A percentile compares a stretch with the other conserved stretches of the same genome.
These are phyloP conservation scores for Tethea ocularis DNA, from an alignment of 2,888 invertebrate species.

Conservation along the genomic window DNA sequence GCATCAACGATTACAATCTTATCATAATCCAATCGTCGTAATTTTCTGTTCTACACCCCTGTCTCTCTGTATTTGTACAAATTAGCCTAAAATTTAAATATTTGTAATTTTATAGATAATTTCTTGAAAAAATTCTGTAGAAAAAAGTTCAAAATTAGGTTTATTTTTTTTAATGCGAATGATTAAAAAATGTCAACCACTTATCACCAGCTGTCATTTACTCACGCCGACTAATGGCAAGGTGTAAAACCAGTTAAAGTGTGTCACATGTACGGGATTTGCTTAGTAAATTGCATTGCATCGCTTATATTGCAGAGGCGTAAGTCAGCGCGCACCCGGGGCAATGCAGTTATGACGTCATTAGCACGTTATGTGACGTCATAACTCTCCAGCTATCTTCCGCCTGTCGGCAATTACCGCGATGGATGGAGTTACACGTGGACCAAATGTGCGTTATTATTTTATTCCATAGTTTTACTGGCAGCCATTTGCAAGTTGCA, in stretches of 20 bases:
- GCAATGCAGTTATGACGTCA: conserved; percentile 81
- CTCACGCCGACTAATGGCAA: conserved; percentile 32
- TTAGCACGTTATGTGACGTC: conserved; percentile 80
- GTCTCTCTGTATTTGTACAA: too few relatives aligned
- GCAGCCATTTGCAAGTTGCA: conserved; percentile 25
- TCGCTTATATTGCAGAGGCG: conserved; percentile 60
- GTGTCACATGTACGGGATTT: conserved; percentile 38
- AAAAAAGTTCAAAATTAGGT: too few relatives aligned
- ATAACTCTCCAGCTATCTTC: conserved; percentile 76
- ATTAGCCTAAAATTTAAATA: too few relatives aligned
- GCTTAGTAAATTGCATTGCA: conserved; percentile 62
- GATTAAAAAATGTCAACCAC: conserved; percentile 23
- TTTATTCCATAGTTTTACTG: conserved; percentile 44
- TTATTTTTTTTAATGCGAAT: conserved; percentile 18
- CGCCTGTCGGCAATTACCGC: conserved; percentile 76
- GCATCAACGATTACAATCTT: too few relatives aligned
- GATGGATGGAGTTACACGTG: conserved; percentile 71
- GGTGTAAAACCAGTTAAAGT: conserved; percentile 49
- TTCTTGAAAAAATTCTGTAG: too few relatives aligned
- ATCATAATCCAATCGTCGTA: too few relatives aligned
- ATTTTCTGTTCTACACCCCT: too few relatives aligned
- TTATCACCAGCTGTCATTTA: conserved; percentile 29
- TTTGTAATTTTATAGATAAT: too few relatives aligned
- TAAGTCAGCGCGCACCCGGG: conserved; percentile 59
- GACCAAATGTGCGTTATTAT: conserved; percentile 64